These are phyloP conservation scores for Eurytoma californica DNA, from an alignment of 2,888 invertebrate genomes.

Conservation along the genomic window DNA sequence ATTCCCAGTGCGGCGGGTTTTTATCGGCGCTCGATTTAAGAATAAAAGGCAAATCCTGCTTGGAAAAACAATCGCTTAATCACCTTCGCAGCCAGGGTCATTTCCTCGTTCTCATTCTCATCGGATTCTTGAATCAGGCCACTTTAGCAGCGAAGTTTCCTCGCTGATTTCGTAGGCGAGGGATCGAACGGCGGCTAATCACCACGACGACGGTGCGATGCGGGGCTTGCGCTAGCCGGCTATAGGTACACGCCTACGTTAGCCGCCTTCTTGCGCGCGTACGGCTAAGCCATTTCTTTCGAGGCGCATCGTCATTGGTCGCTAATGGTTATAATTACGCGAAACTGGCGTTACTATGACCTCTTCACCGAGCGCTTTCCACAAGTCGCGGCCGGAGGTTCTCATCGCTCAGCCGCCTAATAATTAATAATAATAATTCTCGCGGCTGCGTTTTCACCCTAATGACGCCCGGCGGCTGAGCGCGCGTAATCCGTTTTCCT, in stretches of 20 bases:
- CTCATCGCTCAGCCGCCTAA: conserved; percentile 37
- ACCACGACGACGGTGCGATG: conserved; percentile 13
- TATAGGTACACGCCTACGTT: background rate
- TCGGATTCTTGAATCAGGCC: background rate
- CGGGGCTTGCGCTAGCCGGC: background rate
- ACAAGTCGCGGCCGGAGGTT: conserved; percentile 7
- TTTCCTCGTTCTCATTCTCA: conserved; percentile 45
- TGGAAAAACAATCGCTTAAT: conserved; percentile 53
- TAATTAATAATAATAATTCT: too few species aligned
- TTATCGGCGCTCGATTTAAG: background rate
- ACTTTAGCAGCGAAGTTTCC: conserved; percentile 13
- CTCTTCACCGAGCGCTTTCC: conserved; percentile 29
- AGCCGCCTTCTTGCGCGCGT: background rate
- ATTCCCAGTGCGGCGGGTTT: conserved; percentile 29
- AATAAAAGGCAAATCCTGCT: conserved; percentile 21
- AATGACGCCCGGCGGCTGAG: conserved; percentile 20
- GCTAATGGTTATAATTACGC: conserved; percentile 51
- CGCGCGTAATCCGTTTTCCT: conserved; percentile 43
- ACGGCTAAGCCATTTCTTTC: conserved; percentile 38
- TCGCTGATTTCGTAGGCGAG: conserved; percentile 6
- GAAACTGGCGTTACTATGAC: conserved; percentile 27
- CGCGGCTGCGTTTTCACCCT: conserved; percentile 37
- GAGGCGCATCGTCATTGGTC: conserved; percentile 25
- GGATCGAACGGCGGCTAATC: conserved; percentile 22
- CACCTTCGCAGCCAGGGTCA: background rate